Conservation (phyloP, 2,888 invertebrate species). For the Amphipoea lucens region DNA sequence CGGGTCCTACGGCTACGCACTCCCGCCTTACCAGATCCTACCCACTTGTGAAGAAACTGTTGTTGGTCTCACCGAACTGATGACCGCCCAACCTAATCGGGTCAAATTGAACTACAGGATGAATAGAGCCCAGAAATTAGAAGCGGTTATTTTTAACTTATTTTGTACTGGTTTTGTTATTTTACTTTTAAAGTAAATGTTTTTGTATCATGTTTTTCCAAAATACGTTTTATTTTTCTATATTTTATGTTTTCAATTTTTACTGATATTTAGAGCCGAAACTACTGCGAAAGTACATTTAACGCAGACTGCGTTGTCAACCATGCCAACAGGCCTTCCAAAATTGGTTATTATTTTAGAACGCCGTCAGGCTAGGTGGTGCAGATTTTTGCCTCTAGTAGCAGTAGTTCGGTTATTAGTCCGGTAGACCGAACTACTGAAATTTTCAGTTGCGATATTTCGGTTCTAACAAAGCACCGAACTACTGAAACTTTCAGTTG, state of each 20-base stretch:
- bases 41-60: conserved; percentile 91
- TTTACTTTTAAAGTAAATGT: conserved; percentile 40
- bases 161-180: conserved; percentile 33
- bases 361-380: no score
- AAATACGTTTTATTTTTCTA: not conserved
- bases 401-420: no score
- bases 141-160: conserved; percentile 7
- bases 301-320: not conserved
- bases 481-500: no score
- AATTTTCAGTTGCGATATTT: no score
- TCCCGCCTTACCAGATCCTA: conserved; percentile 92
- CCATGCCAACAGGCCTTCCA: not conserved
- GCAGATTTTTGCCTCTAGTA: no score
- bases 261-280: not conserved
- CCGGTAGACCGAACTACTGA: no score
- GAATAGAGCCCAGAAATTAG: conserved; percentile 7
- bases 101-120: conserved; percentile 66
- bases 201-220: conserved; percentile 18
- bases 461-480: no score
- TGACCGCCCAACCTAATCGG: conserved; percentile 76
- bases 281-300: not conserved
- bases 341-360: not conserved
- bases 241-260: not conserved
- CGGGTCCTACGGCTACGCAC: conserved; percentile 92
- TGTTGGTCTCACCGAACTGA: conserved; percentile 87